Base-by-base conservation (phyloP, 2,113 vertebrate genomes). In the Laterallus jamaicensis region DNA sequence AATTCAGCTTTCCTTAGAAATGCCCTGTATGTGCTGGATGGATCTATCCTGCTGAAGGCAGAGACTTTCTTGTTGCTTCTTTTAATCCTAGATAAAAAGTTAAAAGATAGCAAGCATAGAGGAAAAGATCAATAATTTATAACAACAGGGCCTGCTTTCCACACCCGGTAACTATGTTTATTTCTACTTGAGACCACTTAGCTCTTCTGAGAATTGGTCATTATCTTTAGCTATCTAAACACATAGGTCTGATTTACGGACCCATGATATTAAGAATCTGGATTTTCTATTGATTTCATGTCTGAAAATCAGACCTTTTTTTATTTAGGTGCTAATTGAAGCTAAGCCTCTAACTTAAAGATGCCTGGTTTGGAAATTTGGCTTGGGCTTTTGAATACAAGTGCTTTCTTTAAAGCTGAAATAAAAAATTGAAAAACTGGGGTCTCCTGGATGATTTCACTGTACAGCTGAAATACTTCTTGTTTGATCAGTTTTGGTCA, bases 251-350 rank as follows among this genome's bases (percentile, higher is more conserved):
- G 68, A 62, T 92, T 94, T 93, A 47, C 60, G 82, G 68, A 83
- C 19, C 32, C 86, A 25, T 68, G 82, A 83, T 83, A 85, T 80
- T 74, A 88, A 63, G 28, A 55, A 86, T 86, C 47, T 74, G 55
- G 28, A 90, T n/a, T 83, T 96, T 56, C 85, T 88, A 90, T 94
- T 90, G 94, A 96, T 96, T 96, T 93, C 4, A 32, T 56, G 76
- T 78, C 93, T 92, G 68, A 92, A 95, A 93, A 63, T 56, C 25
- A 13, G 40, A 7, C 32, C 13, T 66, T 60, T 92, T 25, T 74
- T 76, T 79, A 73, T 76, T 96, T 68, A 88, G 32, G 47, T 86
- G 42, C 35, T 96, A 93, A 92, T 32, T 90, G 64, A 88, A 90
- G 37, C 10, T 64, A 77, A 83, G 35, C 13, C 68, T 77, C 47